Percentiles rank a stretch among this genome's conserved stretches.
phyloP scores from a whole-genome alignment of 2,113 vertebrate species.

The Odobenus rosmarus region DNA sequence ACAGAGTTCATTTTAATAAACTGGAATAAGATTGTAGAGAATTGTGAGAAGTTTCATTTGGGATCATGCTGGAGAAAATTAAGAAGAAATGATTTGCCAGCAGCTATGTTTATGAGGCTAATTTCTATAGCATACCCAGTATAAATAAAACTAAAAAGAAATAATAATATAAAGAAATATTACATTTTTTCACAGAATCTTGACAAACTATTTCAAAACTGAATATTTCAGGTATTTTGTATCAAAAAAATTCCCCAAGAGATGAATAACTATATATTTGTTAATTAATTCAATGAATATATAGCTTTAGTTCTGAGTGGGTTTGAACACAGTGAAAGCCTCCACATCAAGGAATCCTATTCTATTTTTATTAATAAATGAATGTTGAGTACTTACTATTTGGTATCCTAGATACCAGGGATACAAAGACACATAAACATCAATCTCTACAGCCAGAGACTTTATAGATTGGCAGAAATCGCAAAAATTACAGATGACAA shows the following conservation, averaged over 20 bases:
- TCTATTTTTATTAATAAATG: neutral
- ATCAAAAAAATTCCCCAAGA: neutral
- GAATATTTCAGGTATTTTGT: neutral
- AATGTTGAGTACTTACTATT: neutral
- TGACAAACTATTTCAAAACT: neutral
- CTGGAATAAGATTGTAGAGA: neutral
- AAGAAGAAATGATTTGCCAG: neutral
- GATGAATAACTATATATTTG: neutral
- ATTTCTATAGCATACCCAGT: neutral
- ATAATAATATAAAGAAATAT: neutral
- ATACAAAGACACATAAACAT: neutral
- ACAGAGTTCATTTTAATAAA: conserved; percentile 65
- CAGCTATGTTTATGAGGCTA: neutral
- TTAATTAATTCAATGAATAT: neutral
- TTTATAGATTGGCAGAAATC: neutral
- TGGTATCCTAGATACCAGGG: neutral
- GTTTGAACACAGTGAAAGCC: neutral
- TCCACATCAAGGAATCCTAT: neutral
- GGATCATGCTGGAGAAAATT: neutral
- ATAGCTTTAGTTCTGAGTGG: neutral
- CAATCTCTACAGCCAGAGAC: neutral
- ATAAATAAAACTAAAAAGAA: neutral
- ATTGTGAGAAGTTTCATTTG: neutral
- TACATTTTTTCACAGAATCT: neutral
- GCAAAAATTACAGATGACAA: neutral